Conservation (phyloP, 2,113 vertebrate species). For the Silurus asotus region DNA sequence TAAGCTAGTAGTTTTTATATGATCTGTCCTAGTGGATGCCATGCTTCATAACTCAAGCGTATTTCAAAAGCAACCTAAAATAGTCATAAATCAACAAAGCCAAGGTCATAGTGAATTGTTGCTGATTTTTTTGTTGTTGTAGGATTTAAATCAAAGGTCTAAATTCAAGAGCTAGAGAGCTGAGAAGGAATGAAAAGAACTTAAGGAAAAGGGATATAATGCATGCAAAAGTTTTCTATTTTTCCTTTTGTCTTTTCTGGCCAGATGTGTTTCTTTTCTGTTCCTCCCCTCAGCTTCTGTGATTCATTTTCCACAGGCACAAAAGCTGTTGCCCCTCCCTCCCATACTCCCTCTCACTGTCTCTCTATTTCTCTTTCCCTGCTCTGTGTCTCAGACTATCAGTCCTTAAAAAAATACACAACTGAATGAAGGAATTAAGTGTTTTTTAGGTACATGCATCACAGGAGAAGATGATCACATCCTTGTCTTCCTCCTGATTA, state of each 20-base stretch:
- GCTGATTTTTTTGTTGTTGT: not conserved
- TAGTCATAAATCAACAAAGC: not conserved
- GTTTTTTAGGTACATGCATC: conserved; percentile 34
- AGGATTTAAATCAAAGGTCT: not conserved
- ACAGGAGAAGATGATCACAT: conserved; percentile 16
- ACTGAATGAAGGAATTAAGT: conserved; percentile 57
- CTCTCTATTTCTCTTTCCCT: conserved; percentile 25
- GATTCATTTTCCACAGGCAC: conserved; percentile 76
- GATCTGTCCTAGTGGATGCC: not conserved
- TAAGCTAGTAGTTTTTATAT: conserved; percentile 23
- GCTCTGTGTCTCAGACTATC: conserved; percentile 42
- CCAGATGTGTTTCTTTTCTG: conserved; percentile 73
- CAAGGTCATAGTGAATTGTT: not conserved
- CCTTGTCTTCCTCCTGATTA: conserved; percentile 10
- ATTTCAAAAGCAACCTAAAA: not conserved
- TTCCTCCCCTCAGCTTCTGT: conserved; percentile 63
- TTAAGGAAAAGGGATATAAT: not conserved
- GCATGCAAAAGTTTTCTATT: conserved; percentile 44
- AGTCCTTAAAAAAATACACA: conserved; percentile 50
- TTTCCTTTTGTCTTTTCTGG: conserved; percentile 38
- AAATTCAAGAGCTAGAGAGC: not conserved
- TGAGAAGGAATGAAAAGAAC: not conserved
- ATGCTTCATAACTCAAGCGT: not conserved
- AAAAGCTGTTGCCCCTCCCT: conserved; percentile 42
- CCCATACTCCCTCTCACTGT: conserved; percentile 22